Conservation (phyloP, 2,113 vertebrate species). For the Catharus bicknelli region DNA sequence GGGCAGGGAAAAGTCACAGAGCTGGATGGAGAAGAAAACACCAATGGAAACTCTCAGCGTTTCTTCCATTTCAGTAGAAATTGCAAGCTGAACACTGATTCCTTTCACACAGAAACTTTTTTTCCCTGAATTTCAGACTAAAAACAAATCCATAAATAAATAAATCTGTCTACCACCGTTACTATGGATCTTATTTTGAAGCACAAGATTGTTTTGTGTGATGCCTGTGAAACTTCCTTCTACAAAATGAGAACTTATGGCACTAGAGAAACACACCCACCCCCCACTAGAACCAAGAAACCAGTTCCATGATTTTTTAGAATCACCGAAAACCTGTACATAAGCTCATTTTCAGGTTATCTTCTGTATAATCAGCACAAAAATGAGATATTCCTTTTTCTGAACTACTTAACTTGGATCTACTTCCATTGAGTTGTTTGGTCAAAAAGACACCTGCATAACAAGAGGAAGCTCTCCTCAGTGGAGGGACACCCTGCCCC, state of each 20-base stretch:
- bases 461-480: not conserved
- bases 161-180: not conserved
- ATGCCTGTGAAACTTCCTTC: not conserved
- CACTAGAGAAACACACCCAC: not conserved
- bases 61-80: not conserved
- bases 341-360: not conserved
- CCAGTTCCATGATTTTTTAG: not conserved
- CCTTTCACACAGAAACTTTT: not conserved
- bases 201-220: not conserved
- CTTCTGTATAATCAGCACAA: not conserved
- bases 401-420: not conserved
- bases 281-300: not conserved
- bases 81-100: not conserved
- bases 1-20: not conserved
- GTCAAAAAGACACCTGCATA: not conserved
- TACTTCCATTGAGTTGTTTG: not conserved
- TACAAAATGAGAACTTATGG: not conserved
- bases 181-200: not conserved
- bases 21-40: accelerated
- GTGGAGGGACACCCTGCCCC: not conserved
- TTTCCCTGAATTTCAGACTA: not conserved
- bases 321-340: not conserved
- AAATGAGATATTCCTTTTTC: not conserved
- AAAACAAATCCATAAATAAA: not conserved
- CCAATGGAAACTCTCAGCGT: not conserved